Percentiles rank a stretch among this genome's conserved stretches.
phyloP scores from a whole-genome alignment of 2,888 invertebrate genomes.

The Eristalinus sepulchralis region DNA sequence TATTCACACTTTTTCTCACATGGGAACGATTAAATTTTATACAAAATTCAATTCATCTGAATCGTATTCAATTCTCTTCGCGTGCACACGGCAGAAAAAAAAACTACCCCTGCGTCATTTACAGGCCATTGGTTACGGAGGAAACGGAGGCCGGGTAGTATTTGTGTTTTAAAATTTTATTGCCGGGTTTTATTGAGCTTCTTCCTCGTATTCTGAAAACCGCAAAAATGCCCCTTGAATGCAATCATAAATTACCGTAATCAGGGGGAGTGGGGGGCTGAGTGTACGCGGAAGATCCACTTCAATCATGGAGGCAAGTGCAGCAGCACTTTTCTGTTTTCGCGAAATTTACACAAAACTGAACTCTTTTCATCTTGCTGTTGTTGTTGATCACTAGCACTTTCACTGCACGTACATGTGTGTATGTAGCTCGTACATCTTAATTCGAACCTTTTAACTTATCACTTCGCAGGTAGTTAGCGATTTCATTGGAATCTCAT shows the following conservation, averaged over 20 bases:
- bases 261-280: neutral
- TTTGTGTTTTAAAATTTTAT: slow-evolving; percentile 10
- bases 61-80: neutral
- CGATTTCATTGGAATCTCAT: slow-evolving; percentile 8
- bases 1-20: neutral
- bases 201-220: neutral
- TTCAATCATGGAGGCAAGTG: slow-evolving; percentile 2
- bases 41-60: neutral
- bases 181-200: neutral
- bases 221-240: neutral
- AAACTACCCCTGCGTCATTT: slow-evolving; percentile 3
- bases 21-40: neutral
- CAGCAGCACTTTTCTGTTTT: slow-evolving; percentile 1
- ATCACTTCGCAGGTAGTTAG: slow-evolving; percentile 51
- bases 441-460: neutral
- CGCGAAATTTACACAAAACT: slow-evolving; percentile 3
- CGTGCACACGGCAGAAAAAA: neutral
- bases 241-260: slow-evolving; percentile 26
- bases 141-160: neutral
- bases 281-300: neutral
- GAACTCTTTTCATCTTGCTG: neutral
- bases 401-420: neutral
- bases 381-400: slow-evolving; percentile 1
- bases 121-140: neutral
- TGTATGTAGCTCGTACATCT: neutral